A percentile compares a stretch with the other conserved stretches of the same genome.
Conservation (phyloP, 1,140 invertebrate species). For the Caerostris darwini region DNA sequence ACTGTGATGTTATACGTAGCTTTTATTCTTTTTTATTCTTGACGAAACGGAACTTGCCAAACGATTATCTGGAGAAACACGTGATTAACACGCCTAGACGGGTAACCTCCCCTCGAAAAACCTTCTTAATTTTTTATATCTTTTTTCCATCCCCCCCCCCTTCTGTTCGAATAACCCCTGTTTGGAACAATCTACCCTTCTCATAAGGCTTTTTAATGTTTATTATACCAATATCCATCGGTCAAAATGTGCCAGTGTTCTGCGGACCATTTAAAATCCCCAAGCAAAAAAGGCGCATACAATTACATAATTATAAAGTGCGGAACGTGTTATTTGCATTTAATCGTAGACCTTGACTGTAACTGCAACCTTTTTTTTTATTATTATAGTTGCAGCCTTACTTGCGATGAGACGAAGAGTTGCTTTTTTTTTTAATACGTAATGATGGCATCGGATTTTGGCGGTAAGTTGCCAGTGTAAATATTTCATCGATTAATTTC, state of each 20-base stretch:
- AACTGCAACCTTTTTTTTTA: conserved; percentile 30
- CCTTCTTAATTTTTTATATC: conserved; percentile 29
- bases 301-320: conserved; percentile 77
- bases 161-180: background rate
- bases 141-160: background rate
- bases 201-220: conserved; percentile 69
- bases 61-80: conserved; percentile 75
- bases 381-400: background rate
- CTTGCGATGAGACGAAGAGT: background rate
- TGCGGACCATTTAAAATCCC: conserved; percentile 61
- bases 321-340: conserved; percentile 75
- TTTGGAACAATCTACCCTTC: background rate
- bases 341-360: conserved; percentile 71
- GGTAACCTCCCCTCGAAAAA: background rate
- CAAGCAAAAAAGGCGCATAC: conserved; percentile 54
- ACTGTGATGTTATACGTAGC: conserved; percentile 44
- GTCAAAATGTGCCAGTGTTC: conserved; percentile 45
- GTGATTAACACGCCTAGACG: conserved; percentile 68
- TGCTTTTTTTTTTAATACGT: background rate
- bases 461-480: background rate
- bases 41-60: conserved; percentile 73
- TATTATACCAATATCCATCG: conserved; percentile 76
- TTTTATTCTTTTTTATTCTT: conserved; percentile 27
- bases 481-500: conserved; percentile 37
- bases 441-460: conserved; percentile 32